Evolutionary conservation across 2,797 vertebrate genomes (phyloP).

Genomic region (Phaenicophaeus curvirostris): DNA sequence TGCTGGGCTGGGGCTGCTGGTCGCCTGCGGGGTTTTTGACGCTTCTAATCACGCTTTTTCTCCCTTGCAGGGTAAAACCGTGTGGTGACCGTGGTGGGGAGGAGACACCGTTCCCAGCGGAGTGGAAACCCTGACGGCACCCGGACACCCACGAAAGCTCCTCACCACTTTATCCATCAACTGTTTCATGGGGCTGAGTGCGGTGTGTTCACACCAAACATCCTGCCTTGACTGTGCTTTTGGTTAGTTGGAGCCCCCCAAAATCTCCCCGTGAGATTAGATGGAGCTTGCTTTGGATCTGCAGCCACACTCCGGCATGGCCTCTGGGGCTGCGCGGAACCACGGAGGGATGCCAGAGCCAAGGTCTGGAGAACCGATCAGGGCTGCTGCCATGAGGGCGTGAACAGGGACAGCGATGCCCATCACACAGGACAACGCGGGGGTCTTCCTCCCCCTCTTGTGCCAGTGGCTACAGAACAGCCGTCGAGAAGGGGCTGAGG

Average conservation of each 20-base stretch:
- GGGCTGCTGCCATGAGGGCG: slow-evolving; percentile 76
- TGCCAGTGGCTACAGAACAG: slow-evolving; percentile 87
- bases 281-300: not conserved
- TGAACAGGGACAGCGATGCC: slow-evolving; percentile 84
- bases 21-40: rapidly evolving
- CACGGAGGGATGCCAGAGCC: not conserved
- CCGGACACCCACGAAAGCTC: not conserved
- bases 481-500: slow-evolving; percentile 66
- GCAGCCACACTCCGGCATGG: not conserved
- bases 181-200: not conserved
- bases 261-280: not conserved
- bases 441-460: slow-evolving; percentile 87
- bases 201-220: not conserved
- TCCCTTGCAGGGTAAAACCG: slow-evolving; percentile 37
- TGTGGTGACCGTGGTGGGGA: slow-evolving; percentile 9
- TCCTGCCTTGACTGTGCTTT: not conserved
- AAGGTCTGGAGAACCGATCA: not conserved
- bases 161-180: not conserved
- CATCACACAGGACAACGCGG: slow-evolving; percentile 94
- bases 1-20: not conserved
- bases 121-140: not conserved
- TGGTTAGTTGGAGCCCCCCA: not conserved
- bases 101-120: not conserved
- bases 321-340: not conserved
- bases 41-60: not conserved